These are phyloP conservation scores for Choloepus hoffmanni DNA, from an alignment of 2,113 vertebrate species.

Conservation along the genomic window DNA sequence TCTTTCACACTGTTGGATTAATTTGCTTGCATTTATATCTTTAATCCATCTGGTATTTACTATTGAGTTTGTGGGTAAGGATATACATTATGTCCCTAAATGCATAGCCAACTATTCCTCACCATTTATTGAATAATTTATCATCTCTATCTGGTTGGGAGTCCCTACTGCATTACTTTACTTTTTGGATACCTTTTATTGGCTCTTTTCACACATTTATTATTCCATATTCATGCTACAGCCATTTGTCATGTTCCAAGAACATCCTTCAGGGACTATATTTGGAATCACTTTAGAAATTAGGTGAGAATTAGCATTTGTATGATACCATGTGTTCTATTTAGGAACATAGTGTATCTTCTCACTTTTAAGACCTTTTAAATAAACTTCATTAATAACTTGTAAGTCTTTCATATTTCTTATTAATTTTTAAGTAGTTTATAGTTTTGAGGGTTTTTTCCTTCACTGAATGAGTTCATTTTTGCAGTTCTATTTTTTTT, in stretches of 20 bases:
- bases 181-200: slow-evolving; percentile 26
- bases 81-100: slow-evolving; percentile 29
- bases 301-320: slow-evolving; percentile 17
- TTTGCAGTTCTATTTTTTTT: not conserved
- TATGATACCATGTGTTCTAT: not conserved
- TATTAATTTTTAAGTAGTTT: not conserved
- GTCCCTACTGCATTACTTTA: not conserved
- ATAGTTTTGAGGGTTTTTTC: not conserved
- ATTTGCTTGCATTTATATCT: slow-evolving; percentile 52
- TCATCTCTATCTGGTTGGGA: not conserved
- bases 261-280: not conserved
- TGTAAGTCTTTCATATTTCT: not conserved
- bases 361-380: not conserved
- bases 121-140: slow-evolving; percentile 35
- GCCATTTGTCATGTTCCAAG: not conserved
- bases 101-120: not conserved
- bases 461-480: not conserved
- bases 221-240: slow-evolving; percentile 6
- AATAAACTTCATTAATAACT: slow-evolving; percentile 37
- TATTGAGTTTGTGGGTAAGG: not conserved
- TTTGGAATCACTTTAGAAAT: slow-evolving; percentile 40
- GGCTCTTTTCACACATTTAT: not conserved
- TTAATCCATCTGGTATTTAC: slow-evolving; percentile 56
- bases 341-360: not conserved
- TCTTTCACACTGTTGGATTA: slow-evolving; percentile 35